Percentiles rank a stretch among this genome's conserved stretches.
Conservation (phyloP, 2,113 vertebrate species). For the Atlantisia rogersi region DNA sequence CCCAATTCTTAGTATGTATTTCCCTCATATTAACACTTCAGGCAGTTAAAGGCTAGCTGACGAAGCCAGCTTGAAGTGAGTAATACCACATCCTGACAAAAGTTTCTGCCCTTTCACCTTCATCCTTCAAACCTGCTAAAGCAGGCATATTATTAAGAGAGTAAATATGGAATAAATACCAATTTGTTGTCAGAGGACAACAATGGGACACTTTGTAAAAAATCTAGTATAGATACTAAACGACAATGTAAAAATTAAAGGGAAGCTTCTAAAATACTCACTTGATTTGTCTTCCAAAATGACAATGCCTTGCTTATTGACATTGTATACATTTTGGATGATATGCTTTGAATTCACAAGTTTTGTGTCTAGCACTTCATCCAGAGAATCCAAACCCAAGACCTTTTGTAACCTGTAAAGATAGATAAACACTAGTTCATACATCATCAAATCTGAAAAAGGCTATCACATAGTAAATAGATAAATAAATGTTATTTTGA, state of each 20-base stretch:
- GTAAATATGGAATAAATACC: neutral
- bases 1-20: neutral
- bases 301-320: conserved; percentile 85
- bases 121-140: neutral
- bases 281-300: conserved; percentile 85
- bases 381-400: conserved; percentile 82
- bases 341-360: conserved; percentile 82
- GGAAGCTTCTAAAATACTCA: conserved; percentile 58
- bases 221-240: neutral
- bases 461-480: neutral
- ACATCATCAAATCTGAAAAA: neutral
- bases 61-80: neutral
- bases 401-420: conserved; percentile 82
- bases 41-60: neutral
- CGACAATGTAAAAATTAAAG: neutral
- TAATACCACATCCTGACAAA: neutral
- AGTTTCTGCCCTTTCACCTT: neutral
- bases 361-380: conserved; percentile 81
- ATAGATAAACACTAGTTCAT: conserved; percentile 2
- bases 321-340: conserved; percentile 82
- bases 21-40: neutral
- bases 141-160: neutral
- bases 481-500: neutral
- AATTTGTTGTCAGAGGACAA: neutral
- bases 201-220: neutral